Conservation (phyloP, 2,797 vertebrate species). For the Phrynocephalus vlangalii region DNA sequence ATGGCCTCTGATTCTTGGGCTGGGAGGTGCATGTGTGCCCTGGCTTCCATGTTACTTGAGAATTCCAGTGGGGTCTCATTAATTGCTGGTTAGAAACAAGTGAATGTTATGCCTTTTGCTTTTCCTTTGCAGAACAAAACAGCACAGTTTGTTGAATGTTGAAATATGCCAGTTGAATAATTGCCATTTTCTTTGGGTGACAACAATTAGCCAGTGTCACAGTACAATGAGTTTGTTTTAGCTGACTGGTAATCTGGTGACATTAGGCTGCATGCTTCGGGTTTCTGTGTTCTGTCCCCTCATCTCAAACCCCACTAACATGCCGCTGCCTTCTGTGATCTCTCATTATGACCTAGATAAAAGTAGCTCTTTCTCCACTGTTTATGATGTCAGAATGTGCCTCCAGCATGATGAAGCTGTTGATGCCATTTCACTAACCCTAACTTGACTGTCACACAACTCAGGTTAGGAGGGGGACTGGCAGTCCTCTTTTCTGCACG, state of each 20-base stretch:
- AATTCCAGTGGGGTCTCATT: too few relatives aligned
- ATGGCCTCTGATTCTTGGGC: too few relatives aligned
- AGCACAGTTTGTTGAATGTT: constrained; percentile 17
- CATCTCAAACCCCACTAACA: not conserved
- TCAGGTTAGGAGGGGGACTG: constrained; percentile 18
- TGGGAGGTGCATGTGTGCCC: too few relatives aligned
- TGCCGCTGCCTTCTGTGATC: constrained; percentile 35
- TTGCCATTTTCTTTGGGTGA: constrained; percentile 61
- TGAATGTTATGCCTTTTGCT: too few relatives aligned
- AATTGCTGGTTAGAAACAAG: too few relatives aligned
- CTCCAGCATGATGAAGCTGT: constrained; percentile 61
- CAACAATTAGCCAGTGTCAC: constrained; percentile 45
- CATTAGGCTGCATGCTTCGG: constrained; percentile 43
- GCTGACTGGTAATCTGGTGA: constrained; percentile 42
- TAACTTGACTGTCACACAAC: constrained; percentile 56
- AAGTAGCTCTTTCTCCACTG: constrained; percentile 57
- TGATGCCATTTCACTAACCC: constrained; percentile 42
- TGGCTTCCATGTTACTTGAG: too few relatives aligned
- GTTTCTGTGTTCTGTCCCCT: not conserved
- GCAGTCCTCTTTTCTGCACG: not conserved
- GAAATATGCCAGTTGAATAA: constrained; percentile 49
- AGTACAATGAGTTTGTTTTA: constrained; percentile 57
- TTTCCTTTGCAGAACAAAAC: too few relatives aligned
- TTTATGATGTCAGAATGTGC: constrained; percentile 66
- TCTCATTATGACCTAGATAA: constrained; percentile 67